Conservation (phyloP, 2,888 invertebrate genomes). For the Lithophane leautieri region DNA sequence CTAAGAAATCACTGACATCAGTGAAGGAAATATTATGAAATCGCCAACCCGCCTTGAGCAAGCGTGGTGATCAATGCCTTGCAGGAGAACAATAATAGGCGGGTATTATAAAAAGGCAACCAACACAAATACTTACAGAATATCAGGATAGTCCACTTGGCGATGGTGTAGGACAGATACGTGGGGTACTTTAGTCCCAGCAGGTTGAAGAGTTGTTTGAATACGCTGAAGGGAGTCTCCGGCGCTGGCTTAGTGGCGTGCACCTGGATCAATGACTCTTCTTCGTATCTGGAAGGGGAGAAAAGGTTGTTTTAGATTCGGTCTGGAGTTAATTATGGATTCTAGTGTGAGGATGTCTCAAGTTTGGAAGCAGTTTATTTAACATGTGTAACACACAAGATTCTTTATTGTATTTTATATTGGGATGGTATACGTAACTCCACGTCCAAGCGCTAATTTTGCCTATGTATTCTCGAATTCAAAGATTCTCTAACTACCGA, state of each 20-base stretch:
- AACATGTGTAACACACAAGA: background rate
- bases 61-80: background rate
- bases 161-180: slow-evolving; percentile 91
- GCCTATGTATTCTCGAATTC: background rate
- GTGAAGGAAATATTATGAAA: background rate
- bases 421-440: background rate
- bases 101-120: background rate
- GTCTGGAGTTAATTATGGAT: background rate
- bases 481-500: background rate
- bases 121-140: slow-evolving; percentile 77
- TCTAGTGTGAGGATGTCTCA: background rate
- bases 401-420: background rate
- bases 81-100: background rate
- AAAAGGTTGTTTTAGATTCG: background rate
- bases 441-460: background rate
- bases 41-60: background rate
- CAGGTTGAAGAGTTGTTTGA: slow-evolving; percentile 93
- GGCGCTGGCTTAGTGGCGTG: slow-evolving; percentile 77
- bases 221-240: slow-evolving; percentile 77
- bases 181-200: slow-evolving; percentile 93
- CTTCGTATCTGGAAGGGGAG: slow-evolving; percentile 80
- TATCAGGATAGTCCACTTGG: slow-evolving; percentile 89
- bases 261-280: slow-evolving; percentile 74
- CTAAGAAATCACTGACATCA: background rate
- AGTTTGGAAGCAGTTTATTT: background rate